Base-by-base conservation (phyloP, 2,113 vertebrate species). In the Hypomesus transpacificus region DNA sequence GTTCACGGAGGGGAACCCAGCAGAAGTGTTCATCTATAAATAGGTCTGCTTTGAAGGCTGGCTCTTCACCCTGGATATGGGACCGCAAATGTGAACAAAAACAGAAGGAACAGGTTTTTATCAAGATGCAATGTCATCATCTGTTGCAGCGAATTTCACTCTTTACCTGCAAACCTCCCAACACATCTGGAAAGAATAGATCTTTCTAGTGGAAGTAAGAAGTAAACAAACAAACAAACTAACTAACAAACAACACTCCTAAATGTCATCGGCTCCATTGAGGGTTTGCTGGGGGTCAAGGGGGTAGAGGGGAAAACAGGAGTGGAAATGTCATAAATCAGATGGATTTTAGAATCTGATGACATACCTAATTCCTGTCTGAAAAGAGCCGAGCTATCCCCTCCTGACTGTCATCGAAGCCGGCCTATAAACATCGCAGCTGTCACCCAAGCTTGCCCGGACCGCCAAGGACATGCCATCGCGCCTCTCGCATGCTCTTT, bases 371-470 rank as follows among this genome's bases (percentile, higher is more conserved):
- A 95, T 93, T 93, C 90, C 90, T 92, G 88, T 89, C 89, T 91
- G 84, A 90, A 92, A 90, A 92, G 90, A 92, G 88, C 89, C 88
- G 89, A 88, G 80, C 78, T 86, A 72, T 86, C 85, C 84, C 87
- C 90, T 88, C 89, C 87, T 76, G 90, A 94, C 88, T 95, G 92
- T 96, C 93, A 95, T 93, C 86, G 88, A 94, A 95, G 88, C 89
- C 9, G 80, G 86, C 85, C 89, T 92, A 93, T 95, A 94, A 95
- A 96, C 95, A 94, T 94, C 86, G 93, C 93, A 96, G 93, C 93
- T 96, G 94, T 96, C 94, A 94, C 84, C 88, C 89, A 91, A 86
- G 73, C 88, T 85, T 70, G 90, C 75, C 24, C 1, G 88, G 88
- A 87, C 88, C 80, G 87, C 86, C 86, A 89, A 91, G 93, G 89